Percentiles rank a stretch among this genome's conserved stretches.
These are phyloP conservation scores for Paralichthys olivaceus DNA, from an alignment of 2,113 vertebrate species.

Conservation along the genomic window DNA sequence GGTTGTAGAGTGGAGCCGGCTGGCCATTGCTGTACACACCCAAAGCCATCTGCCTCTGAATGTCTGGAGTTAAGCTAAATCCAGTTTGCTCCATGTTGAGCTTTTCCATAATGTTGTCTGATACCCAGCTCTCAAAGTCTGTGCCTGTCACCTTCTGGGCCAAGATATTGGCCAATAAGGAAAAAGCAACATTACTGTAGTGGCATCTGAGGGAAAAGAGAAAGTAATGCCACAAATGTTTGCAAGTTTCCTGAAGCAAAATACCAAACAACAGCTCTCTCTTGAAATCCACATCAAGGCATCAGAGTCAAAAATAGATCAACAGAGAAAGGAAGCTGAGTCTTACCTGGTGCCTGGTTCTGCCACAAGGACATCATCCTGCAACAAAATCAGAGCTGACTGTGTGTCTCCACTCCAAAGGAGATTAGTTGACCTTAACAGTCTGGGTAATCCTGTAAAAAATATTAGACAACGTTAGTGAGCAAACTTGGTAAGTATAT, in stretches of 20 bases:
- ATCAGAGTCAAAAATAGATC: neutral
- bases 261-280: neutral
- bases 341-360: conserved; percentile 91
- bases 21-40: conserved; percentile 87
- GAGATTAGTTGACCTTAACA: conserved; percentile 88
- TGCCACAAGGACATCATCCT: conserved; percentile 89
- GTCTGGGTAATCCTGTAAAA: conserved; percentile 87
- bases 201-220: conserved; percentile 85
- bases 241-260: neutral
- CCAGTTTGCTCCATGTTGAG: conserved; percentile 90
- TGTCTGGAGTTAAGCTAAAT: conserved; percentile 82
- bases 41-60: conserved; percentile 84
- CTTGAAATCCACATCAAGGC: neutral
- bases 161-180: conserved; percentile 88
- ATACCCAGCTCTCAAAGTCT: conserved; percentile 90
- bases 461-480: conserved; percentile 5
- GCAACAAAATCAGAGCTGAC: conserved; percentile 85
- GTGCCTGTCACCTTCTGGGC: conserved; percentile 80
- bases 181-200: conserved; percentile 94
- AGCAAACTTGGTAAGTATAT: neutral
- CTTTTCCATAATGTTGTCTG: conserved; percentile 85
- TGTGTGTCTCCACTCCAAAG: conserved; percentile 88
- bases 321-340: neutral
- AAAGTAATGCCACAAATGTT: neutral
- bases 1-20: conserved; percentile 88